Base-by-base conservation (phyloP, 1,140 invertebrate genomes). In the Caenorhabditis remanei region DNA sequence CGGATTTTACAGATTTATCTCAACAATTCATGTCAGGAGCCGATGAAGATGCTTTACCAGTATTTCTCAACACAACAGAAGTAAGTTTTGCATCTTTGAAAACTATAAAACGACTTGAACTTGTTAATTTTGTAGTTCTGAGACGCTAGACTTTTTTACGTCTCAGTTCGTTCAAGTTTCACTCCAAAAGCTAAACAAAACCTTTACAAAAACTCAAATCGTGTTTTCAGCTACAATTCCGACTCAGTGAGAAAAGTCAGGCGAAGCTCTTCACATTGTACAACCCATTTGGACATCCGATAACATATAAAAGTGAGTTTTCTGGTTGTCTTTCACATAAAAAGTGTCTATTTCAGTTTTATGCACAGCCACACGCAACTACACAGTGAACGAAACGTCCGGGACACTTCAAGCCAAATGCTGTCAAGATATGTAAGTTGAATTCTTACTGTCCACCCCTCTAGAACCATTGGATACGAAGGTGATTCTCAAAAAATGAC, bases 61-160 rank as follows among this genome's bases (percentile, higher is more conserved):
- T 79, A 43, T 53, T 79, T 43, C 32, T 79, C 71, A 79, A 50
- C 71, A 79, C 71, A 79, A 79, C 71, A 79, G 71, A 79, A 50
- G 71, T 79, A 11, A 79, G 71, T 79, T 50, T 79, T 50, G 7
- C 32, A 3, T 53, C 6, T 13, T 63, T 40, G 7, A 32, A 50
- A 48, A 79, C 8, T 21, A 48, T 48, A 5, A n/a, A 8, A 58
- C 4, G n/a, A n/a, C 16, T 5, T 5, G 56, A n/a, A 21, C 1
- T 4, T 4, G 32, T 32, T 32, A 0, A 2, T 32, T 32, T 32
- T 32, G 32, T 0, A 32, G 2, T 32, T 1, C 32, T 32, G 32
- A 32, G 32, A 32, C 32, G 32, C 32, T 32, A 32, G 32, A 32
- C 32, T 32, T 32, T 32, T 32, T 32, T 32, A 32, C n/a, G 32